These are phyloP conservation scores for Machimus atricapillus DNA, from an alignment of 2,888 invertebrate genomes.

Conservation along the genomic window DNA sequence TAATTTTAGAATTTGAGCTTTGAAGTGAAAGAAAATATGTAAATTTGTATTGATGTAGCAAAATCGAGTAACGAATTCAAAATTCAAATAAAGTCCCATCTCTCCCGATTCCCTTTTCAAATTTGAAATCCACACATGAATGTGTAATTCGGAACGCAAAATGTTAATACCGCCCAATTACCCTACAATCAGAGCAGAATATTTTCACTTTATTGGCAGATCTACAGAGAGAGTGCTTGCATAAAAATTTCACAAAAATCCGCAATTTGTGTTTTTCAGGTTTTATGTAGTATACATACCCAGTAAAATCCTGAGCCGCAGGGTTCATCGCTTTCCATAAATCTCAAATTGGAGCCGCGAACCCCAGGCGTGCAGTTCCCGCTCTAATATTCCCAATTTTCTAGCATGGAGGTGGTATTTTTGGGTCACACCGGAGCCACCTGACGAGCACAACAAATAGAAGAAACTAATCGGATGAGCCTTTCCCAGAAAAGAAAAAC, in stretches of 20 bases:
- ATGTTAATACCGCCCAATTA: background rate
- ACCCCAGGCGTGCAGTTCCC: background rate
- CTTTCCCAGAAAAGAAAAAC: background rate
- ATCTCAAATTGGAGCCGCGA: background rate
- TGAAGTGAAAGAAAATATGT: background rate
- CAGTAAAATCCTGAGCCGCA: background rate
- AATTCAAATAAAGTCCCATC: background rate
- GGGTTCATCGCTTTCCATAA: background rate
- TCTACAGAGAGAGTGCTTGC: background rate
- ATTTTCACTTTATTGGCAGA: background rate
- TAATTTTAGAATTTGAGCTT: background rate
- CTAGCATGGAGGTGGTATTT: background rate
- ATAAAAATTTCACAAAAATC: background rate
- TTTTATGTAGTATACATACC: background rate
- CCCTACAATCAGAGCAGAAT: background rate
- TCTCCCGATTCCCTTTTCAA: background rate
- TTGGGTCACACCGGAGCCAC: background rate
- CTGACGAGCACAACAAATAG: background rate
- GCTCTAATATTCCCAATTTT: background rate
- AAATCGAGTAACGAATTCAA: background rate
- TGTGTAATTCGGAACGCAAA: background rate
- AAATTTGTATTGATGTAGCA: background rate
- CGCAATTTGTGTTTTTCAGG: background rate
- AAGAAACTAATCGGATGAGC: slow-evolving; percentile 13
- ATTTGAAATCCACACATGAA: background rate